A percentile compares a stretch with the other conserved stretches of the same genome.
These are phyloP conservation scores for Trachelus iudaicus DNA, from an alignment of 2,888 invertebrate genomes.

Conservation along the genomic window DNA sequence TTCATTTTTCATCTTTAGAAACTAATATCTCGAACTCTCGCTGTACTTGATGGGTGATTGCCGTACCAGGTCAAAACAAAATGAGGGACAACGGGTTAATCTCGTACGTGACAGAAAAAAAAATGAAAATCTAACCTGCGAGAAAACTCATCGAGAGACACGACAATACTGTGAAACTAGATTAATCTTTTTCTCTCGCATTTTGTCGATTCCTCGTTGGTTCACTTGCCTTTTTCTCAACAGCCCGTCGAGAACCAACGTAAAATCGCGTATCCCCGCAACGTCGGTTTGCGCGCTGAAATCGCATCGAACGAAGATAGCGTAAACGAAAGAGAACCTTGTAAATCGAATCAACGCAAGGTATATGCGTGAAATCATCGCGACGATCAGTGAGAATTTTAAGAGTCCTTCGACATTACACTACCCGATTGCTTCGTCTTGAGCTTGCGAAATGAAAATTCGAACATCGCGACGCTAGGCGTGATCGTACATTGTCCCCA, in stretches of 20 bases:
- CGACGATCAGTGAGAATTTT: not conserved
- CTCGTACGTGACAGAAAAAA: not conserved
- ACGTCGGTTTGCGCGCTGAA: not conserved
- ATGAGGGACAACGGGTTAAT: not conserved
- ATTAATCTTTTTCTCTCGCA: not conserved
- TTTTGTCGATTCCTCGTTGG: not conserved
- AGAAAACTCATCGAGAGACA: not conserved
- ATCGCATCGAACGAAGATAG: not conserved
- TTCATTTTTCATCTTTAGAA: not conserved
- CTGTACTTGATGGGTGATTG: not conserved
- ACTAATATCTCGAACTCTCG: not conserved
- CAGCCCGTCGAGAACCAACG: not conserved
- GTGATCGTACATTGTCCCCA: not conserved
- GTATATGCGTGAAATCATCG: not conserved
- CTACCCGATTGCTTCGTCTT: no score
- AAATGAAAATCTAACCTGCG: not conserved
- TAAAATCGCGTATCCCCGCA: not conserved
- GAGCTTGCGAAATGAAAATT: no score
- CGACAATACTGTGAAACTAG: not conserved
- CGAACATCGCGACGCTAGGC: not conserved
- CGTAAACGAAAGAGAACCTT: not conserved
- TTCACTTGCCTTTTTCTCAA: no score
- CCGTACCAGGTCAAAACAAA: not conserved
- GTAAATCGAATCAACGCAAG: not conserved
- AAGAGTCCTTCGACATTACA: no score